phyloP scores from a whole-genome alignment of 2,113 vertebrate genomes.

The Pandion haliaetus region DNA sequence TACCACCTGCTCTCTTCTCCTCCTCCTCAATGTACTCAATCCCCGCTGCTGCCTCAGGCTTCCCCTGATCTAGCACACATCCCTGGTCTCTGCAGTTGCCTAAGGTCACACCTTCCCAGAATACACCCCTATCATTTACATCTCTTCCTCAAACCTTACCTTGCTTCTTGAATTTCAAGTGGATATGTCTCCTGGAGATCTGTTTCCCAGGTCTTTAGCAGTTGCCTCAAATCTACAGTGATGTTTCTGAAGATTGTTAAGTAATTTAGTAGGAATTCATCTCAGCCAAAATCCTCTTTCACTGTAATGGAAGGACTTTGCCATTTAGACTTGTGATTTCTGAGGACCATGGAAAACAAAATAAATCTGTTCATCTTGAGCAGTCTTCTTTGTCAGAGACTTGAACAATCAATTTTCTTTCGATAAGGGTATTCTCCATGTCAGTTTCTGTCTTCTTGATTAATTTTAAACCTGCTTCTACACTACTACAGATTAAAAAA shows the following conservation, averaged over 20 bases:
- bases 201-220: neutral
- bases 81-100: neutral
- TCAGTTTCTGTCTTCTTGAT: neutral
- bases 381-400: neutral
- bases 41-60: neutral
- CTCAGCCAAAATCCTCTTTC: neutral
- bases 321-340: neutral
- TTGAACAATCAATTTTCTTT: neutral
- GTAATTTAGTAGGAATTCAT: neutral
- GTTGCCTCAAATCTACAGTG: neutral
- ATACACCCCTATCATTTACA: neutral
- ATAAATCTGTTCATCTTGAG: neutral
- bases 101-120: neutral
- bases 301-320: neutral
- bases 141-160: neutral
- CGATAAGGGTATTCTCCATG: neutral
- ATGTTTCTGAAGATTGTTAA: neutral
- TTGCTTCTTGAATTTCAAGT: neutral
- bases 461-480: neutral
- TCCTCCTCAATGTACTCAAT: neutral
- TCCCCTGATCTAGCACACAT: neutral
- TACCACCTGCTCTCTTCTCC: fast-evolving
- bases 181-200: neutral
- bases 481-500: neutral
- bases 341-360: neutral